A percentile compares a stretch with the other conserved stretches of the same genome.
Evolutionary conservation across 2,888 invertebrate species (phyloP).

Genomic region (Pediacus dermestoides): DNA sequence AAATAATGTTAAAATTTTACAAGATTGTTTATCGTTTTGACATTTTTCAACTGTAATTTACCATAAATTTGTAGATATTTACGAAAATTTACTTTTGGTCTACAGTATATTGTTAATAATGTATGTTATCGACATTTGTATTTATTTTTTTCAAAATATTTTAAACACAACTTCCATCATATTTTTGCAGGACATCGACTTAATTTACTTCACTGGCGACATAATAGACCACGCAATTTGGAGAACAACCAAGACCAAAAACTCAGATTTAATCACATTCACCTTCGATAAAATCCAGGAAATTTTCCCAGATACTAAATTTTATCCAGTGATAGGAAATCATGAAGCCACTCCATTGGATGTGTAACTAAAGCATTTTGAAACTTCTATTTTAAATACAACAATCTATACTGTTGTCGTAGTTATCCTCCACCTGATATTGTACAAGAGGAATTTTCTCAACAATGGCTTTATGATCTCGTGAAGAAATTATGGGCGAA

Average conservation of each 20-base stretch:
- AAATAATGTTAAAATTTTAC: no score
- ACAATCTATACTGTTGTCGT: conserved; percentile 6
- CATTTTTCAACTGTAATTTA: no score
- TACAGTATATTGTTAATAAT: no score
- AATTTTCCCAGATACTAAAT: conserved; percentile 50
- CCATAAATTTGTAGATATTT: no score
- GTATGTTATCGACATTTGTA: no score
- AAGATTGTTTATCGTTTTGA: no score
- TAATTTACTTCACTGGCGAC: conserved; percentile 80
- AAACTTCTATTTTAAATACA: not conserved
- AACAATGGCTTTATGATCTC: conserved; percentile 72
- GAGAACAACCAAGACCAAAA: conserved; percentile 67
- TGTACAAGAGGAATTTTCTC: conserved; percentile 45
- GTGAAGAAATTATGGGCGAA: conserved; percentile 63
- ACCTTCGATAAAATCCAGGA: conserved; percentile 46
- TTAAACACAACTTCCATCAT: conserved; percentile 3
- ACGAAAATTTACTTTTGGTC: no score
- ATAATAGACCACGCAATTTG: conserved; percentile 80
- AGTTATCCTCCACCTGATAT: conserved; percentile 34
- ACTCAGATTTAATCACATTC: conserved; percentile 56
- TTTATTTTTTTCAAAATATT: no score
- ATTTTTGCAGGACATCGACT: conserved; percentile 44
- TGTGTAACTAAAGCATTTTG: conserved; percentile 23
- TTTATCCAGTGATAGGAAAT: conserved; percentile 61
- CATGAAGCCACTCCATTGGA: conserved; percentile 65